These are phyloP conservation scores for Leptocoma aspasia DNA, from an alignment of 2,113 vertebrate species.

Conservation along the genomic window DNA sequence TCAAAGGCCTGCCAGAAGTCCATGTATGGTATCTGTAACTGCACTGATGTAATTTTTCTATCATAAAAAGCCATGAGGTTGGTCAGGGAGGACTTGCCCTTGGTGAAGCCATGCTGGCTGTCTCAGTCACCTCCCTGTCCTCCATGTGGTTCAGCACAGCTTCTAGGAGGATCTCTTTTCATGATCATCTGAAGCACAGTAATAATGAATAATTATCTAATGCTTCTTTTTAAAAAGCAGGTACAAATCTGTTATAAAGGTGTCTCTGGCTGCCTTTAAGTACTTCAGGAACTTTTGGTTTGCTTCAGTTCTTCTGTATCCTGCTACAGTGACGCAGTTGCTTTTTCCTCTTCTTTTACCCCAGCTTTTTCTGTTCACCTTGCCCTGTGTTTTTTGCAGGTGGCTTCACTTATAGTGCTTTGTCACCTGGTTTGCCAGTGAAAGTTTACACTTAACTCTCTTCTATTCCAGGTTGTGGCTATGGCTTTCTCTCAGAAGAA, in stretches of 20 bases:
- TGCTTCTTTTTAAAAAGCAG: neutral
- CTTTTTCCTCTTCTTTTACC: neutral
- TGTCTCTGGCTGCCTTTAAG: neutral
- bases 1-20: neutral
- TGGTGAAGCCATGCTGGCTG: neutral
- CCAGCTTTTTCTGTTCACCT: neutral
- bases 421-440: neutral
- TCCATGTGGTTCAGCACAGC: neutral
- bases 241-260: neutral
- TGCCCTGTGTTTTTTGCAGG: neutral
- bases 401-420: neutral
- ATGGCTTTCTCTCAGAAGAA: constrained; percentile 96
- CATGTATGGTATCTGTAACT: neutral
- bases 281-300: neutral
- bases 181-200: neutral
- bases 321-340: neutral
- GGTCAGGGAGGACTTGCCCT: neutral
- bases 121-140: neutral
- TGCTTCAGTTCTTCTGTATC: neutral
- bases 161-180: neutral
- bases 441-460: neutral
- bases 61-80: neutral
- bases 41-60: neutral
- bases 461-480: constrained; percentile 84
- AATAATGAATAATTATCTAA: neutral